Evolutionary conservation across 2,888 invertebrate species (phyloP), one percentile per base, ranked within the genome.

Genomic region (Macrophya annulata): DNA sequence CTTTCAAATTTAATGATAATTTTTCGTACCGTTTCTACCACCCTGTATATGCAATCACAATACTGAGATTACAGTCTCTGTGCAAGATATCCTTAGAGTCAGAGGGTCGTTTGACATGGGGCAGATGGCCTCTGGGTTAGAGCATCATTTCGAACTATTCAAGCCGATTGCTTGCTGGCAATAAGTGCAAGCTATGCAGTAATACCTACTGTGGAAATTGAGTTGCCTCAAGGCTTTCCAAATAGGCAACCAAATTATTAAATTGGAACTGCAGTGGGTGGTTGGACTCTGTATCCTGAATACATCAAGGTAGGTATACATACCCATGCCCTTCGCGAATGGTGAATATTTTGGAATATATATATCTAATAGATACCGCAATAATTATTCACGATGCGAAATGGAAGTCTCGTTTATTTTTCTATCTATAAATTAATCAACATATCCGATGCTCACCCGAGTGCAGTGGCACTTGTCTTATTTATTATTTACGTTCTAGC

Each of bases 181-280:
- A 77, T 77, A 77, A 77, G 77, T 55, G 31, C 55, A 77, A 31
- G 77, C 55, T 31, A 25, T 77, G 51, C 55, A 5, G 31, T 77
- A 51, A 77, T 62, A 65, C 21, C 12, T 62, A 65, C 21, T n/a
- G 43, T 6, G n/a, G 81, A 65, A 81, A 81, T 81, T 81, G 43
- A 43, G 21, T 81, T 40, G 81, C 81, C 62, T 62, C 81, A 21
- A 21, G 81, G 62, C 62, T 62, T 62, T 17, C 40, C 62, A 51
- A 62, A 81, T 43, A 81, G 59, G 40, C 43, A 65, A 81, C 37
- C 81, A n/a, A 43, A 81, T 81, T 40, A 81, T 62, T 31, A 31
- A 55, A 55, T 55, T 77, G 2, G 55, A 77, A 31, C 48, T 55
- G 10, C 31, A 9, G 45, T 10, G 45, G n/a, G 43, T n/a, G 12